Percentiles rank a stretch among this genome's conserved stretches.
Evolutionary conservation across 2,888 invertebrate species (phyloP).

Genomic region (Pinctada fucata): DNA sequence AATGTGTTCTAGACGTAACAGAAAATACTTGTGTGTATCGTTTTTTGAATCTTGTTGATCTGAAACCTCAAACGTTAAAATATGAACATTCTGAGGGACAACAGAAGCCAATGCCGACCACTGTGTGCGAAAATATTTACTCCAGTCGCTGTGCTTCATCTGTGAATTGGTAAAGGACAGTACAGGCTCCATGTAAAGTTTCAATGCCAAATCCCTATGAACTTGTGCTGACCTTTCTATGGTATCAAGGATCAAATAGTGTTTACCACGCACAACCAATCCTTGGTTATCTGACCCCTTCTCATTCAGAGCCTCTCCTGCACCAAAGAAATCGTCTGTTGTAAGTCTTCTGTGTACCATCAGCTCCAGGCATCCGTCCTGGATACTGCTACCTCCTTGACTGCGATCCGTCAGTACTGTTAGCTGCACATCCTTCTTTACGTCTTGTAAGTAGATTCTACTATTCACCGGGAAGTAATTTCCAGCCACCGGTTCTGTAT

Average conservation of each 20-base stretch:
- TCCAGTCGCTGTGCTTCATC: slow-evolving; percentile 45
- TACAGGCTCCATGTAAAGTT: slow-evolving; percentile 68
- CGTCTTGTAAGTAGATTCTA: too few species aligned
- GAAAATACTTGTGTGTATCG: slow-evolving; percentile 54
- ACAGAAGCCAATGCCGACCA: slow-evolving; percentile 63
- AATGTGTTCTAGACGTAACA: slow-evolving; percentile 77
- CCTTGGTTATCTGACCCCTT: slow-evolving; percentile 78
- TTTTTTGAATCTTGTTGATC: slow-evolving; percentile 48
- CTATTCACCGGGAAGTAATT: too few species aligned
- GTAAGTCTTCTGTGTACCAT: slow-evolving; percentile 87
- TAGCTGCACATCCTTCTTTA: too few species aligned
- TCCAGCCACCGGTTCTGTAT: slow-evolving; percentile 77
- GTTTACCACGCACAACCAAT: slow-evolving; percentile 75
- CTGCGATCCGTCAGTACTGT: slow-evolving; percentile 77
- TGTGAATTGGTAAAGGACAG: slow-evolving; percentile 60
- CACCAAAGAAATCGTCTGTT: slow-evolving; percentile 94
- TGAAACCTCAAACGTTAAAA: slow-evolving; percentile 76
- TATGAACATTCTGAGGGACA: slow-evolving; percentile 70
- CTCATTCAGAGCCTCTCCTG: slow-evolving; percentile 93
- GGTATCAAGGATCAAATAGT: slow-evolving; percentile 68
- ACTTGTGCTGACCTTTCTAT: slow-evolving; percentile 55
- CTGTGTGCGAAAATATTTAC: slow-evolving; percentile 56
- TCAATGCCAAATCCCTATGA: slow-evolving; percentile 67
- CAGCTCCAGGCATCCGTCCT: slow-evolving; percentile 75
- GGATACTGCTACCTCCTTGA: slow-evolving; percentile 75